These are phyloP conservation scores for Julus scanicus DNA, from an alignment of 2,888 invertebrate genomes.

Conservation along the genomic window DNA sequence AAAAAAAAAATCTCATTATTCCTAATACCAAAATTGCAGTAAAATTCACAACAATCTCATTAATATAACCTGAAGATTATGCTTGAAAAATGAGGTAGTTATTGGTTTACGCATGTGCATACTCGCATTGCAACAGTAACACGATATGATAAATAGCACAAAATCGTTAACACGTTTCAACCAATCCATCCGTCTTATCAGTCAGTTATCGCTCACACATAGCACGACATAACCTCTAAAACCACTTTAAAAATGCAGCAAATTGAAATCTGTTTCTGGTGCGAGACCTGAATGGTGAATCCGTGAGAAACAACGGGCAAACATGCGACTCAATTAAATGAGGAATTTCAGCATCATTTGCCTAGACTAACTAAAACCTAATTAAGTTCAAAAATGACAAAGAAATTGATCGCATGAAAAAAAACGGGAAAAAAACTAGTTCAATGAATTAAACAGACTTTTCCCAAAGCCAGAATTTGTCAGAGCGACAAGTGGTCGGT, in stretches of 20 bases:
- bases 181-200: background rate
- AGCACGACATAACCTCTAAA: conserved; percentile 2
- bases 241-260: conserved; percentile 40
- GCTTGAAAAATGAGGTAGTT: no score
- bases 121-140: no score
- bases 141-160: background rate
- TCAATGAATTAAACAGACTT: conserved; percentile 40
- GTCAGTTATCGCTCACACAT: background rate
- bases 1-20: no score
- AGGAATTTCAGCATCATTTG: conserved; percentile 32
- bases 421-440: background rate
- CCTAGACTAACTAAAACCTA: background rate
- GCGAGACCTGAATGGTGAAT: background rate
- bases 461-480: conserved; percentile 36
- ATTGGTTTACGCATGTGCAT: no score
- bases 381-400: conserved; percentile 22
- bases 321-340: conserved; percentile 1
- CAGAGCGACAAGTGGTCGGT: conserved; percentile 8
- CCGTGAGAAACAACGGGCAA: conserved; percentile 15
- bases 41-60: no score
- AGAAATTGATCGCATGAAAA: background rate
- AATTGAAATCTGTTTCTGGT: background rate
- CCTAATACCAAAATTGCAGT: no score
- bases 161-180: background rate
- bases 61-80: no score